Percentiles rank a stretch among this genome's conserved stretches.
Evolutionary conservation across 2,797 vertebrate species (phyloP).

Genomic region (Cirrhinus molitorella): DNA sequence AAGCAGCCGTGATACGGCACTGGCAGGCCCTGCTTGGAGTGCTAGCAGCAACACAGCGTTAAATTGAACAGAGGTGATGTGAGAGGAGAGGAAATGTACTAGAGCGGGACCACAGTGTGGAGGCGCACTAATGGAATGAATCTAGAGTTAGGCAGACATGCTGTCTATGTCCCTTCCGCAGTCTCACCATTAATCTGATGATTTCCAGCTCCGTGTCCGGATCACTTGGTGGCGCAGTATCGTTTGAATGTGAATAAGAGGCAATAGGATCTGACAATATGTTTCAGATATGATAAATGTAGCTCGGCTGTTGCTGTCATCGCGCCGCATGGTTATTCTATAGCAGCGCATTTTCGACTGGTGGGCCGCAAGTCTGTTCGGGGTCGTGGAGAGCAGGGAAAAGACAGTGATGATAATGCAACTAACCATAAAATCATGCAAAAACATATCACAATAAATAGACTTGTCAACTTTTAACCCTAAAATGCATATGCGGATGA

Average conservation of each 20-base stretch:
- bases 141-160: conserved; percentile 50
- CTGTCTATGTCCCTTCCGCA: conserved; percentile 29
- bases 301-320: conserved; percentile 6
- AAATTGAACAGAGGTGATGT: conserved; percentile 53
- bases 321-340: background rate
- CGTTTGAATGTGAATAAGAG: conserved; percentile 27
- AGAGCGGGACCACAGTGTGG: conserved; percentile 41
- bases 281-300: conserved; percentile 30
- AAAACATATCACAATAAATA: background rate
- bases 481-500: background rate
- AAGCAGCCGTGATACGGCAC: conserved; percentile 33
- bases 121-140: conserved; percentile 51
- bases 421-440: background rate
- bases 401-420: conserved; percentile 10
- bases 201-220: conserved; percentile 21
- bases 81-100: conserved; percentile 50
- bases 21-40: conserved; percentile 32
- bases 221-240: conserved; percentile 37
- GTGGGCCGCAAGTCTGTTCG: background rate
- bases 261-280: conserved; percentile 42
- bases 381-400: background rate
- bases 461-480: background rate
- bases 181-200: conserved; percentile 46
- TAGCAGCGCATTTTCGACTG: background rate
- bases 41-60: conserved; percentile 33